Conservation (phyloP, 2,113 vertebrate genomes). For the Mirza zaza region DNA sequence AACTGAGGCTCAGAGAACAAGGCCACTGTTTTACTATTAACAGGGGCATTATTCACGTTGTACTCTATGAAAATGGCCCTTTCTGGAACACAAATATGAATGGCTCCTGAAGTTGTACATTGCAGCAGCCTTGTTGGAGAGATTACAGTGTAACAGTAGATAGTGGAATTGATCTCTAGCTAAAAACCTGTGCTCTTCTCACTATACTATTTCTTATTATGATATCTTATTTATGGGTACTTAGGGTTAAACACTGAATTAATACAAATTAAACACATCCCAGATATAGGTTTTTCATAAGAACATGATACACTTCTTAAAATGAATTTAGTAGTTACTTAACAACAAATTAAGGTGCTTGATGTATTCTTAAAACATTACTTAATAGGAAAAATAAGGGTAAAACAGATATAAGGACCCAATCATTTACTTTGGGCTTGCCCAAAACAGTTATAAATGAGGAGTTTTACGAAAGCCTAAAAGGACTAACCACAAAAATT, state of each 20-base stretch:
- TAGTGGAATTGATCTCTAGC: neutral
- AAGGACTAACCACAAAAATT: constrained; percentile 69
- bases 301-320: constrained; percentile 72
- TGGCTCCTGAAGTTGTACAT: neutral
- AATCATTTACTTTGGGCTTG: constrained; percentile 74
- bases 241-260: constrained; percentile 25
- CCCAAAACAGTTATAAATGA: constrained; percentile 60
- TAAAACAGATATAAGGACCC: constrained; percentile 68
- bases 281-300: constrained; percentile 60
- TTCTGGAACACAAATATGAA: neutral
- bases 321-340: constrained; percentile 82
- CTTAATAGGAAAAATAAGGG: constrained; percentile 72
- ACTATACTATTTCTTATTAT: neutral
- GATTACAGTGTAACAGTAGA: neutral
- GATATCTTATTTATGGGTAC: neutral
- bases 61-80: neutral
- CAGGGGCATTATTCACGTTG: neutral
- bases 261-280: constrained; percentile 24
- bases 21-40: neutral
- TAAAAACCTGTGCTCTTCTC: neutral
- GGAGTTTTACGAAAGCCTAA: constrained; percentile 63
- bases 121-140: neutral
- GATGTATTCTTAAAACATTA: constrained; percentile 75
- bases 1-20: constrained; percentile 27
- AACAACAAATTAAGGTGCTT: constrained; percentile 80